Evolutionary conservation across 2,113 vertebrate species (phyloP), one percentile per base, ranked within the genome.

Genomic region (Microcebus murinus): DNA sequence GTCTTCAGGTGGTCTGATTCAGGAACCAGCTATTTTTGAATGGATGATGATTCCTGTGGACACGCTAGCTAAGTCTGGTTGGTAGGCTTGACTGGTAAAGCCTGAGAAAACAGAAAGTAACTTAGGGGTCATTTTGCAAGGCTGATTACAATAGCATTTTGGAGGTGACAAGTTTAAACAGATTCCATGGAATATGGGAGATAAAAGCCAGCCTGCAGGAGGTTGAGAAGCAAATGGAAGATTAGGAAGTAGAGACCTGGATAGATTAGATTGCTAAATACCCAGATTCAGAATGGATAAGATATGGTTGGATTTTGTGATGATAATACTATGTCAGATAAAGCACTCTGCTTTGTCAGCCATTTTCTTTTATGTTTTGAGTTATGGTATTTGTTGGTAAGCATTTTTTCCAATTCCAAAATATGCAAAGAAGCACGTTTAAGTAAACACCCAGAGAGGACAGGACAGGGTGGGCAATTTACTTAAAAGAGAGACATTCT

Each of bases 401-500:
- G 88, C 48, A 74, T 39, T 95, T 79, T 57, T 92, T 63, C 11
- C 81, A 74, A 92, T 87, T 91, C 82, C 89, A 91, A 96, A 94
- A 92, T 82, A 87, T 65, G n/a, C 77, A 96, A 55, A 59, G 77
- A 91, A 94, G 63, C 68, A 90, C 11, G 9, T 81, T 82, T n/a
- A 92, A 90, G 90, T 77, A 86, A 96, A 94, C 31, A 76, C 18
- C 34, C 76, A 0, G 76, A 94, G 85, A 57, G 83, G 94, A 71
- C 83, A 74, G 94, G 50, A 76, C 86, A 48, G 79, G 36, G 63
- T 52, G 89, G 91, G 63, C 65, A 67, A 87, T 95, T 96, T 79
- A 79, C 92, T 96, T 84, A 91, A 34, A 95, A 94, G 89, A 96
- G 52, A 96, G 59, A 81, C 68, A 59, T 87, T 67, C 81, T 70